Evolutionary conservation across 2,797 vertebrate species (phyloP).

Genomic region (Erpetoichthys calabaricus): DNA sequence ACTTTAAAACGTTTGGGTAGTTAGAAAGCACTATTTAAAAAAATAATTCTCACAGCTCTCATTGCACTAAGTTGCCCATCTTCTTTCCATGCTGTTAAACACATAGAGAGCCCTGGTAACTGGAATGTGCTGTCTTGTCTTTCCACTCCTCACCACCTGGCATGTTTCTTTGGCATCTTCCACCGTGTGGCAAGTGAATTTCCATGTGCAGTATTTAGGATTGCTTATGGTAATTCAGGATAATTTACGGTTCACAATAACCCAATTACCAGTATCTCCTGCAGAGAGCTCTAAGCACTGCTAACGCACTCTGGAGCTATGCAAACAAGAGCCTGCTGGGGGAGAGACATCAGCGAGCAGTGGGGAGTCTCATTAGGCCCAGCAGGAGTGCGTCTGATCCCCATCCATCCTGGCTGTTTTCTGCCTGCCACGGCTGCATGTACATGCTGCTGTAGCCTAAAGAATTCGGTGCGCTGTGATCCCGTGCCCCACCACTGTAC

Average conservation of each 20-base stretch:
- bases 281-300: conserved; percentile 23
- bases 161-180: conserved; percentile 1
- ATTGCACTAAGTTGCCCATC: too few relatives aligned
- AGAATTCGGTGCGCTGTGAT: too few relatives aligned
- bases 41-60: too few relatives aligned
- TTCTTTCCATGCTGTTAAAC: too few relatives aligned
- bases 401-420: conserved; percentile 45
- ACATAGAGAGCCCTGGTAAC: too few relatives aligned
- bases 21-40: too few relatives aligned
- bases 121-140: too few relatives aligned
- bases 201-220: conserved; percentile 14
- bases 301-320: conserved; percentile 22
- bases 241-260: conserved; percentile 57
- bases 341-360: conserved; percentile 39
- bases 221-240: conserved; percentile 34
- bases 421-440: conserved; percentile 6
- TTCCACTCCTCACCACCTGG: conserved; percentile 13
- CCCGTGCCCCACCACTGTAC: too few relatives aligned
- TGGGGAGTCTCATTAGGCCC: conserved; percentile 58
- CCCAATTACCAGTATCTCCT: conserved; percentile 47
- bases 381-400: conserved; percentile 46
- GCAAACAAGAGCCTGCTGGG: conserved; percentile 44
- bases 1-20: too few relatives aligned
- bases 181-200: conserved; percentile 3
- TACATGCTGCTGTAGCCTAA: background rate